Conservation (phyloP, 2,113 vertebrate species). For the Riparia riparia region DNA sequence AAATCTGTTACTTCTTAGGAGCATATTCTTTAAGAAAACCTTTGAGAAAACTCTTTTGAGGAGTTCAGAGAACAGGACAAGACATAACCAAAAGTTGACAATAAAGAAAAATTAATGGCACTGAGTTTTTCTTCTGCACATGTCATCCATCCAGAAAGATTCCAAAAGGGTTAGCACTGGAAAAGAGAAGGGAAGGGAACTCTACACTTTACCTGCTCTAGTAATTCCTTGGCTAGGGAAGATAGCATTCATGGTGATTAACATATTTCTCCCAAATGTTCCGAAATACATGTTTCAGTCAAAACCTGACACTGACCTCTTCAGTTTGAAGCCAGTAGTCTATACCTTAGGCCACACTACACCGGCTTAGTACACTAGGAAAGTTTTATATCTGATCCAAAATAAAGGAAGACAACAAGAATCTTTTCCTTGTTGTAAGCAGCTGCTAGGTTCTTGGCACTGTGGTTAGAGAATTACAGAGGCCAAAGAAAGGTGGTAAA, state of each 20-base stretch:
- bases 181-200: background rate
- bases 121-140: background rate
- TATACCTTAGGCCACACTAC: background rate
- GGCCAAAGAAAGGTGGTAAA: background rate
- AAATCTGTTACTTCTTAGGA: rapidly evolving
- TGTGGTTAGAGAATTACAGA: background rate
- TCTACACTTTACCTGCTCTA: background rate
- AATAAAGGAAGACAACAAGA: background rate
- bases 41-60: background rate
- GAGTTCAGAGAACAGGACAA: background rate
- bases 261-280: background rate
- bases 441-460: background rate
- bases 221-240: background rate
- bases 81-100: background rate
- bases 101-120: background rate
- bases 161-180: background rate
- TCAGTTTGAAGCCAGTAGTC: background rate
- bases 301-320: background rate
- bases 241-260: background rate
- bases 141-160: background rate
- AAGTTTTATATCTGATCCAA: background rate
- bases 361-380: rapidly evolving
- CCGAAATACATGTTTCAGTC: background rate
- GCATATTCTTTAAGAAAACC: background rate
- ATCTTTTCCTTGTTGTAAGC: background rate